Base-by-base conservation (phyloP, 2,113 vertebrate species). In the Sarotherodon lohbergeri region DNA sequence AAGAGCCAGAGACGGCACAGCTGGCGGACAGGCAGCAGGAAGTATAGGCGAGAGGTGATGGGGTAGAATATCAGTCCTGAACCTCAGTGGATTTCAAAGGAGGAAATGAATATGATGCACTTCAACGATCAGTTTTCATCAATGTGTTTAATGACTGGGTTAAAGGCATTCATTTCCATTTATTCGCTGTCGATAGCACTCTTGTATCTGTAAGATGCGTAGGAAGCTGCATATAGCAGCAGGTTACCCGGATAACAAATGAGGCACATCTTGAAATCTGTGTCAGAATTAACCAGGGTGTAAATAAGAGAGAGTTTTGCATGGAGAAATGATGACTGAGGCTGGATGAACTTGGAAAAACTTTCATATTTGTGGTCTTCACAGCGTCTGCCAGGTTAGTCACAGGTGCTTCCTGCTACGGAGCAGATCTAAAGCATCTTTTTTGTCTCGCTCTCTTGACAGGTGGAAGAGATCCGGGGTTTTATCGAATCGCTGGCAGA, bases 381-480 rank as follows among this genome's bases (percentile, higher is more conserved):
- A 50, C 80, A 81, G 61, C 43, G 83, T 91, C 80, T 29, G 29
- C 87, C 83, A 82, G 32, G 24, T 36, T 57, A 54, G 90, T 91
- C 68, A 24, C 39, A 54, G 14, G 2, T 79, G 57, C 79, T 79
- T 90, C 82, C 83, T 71, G 19, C 29, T 46, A 66, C 24, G 17
- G 46, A 79, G 3, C 81, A 76, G 10, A 36, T 88, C 85, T 89
- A 36, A 90, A 87, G 57, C 34, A 43, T 43, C 80, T 84, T 29
- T 83, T 83, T 46, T 24, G 7, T 90, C 27, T 71, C 50, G 66
- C 17, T 88, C 57, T 27, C 27, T 78, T 52, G 3, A n/a, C 89
- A 99, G 98, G 98, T 99, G 93, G 98, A 99, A 91, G 98, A 99
- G 96, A 98, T 99, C 86, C 97, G 97, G 3, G 97, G 97, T 73